Evolutionary conservation across 2,113 vertebrate genomes (phyloP), one percentile per base, ranked within the genome.

Genomic region (Smithornis capensis): DNA sequence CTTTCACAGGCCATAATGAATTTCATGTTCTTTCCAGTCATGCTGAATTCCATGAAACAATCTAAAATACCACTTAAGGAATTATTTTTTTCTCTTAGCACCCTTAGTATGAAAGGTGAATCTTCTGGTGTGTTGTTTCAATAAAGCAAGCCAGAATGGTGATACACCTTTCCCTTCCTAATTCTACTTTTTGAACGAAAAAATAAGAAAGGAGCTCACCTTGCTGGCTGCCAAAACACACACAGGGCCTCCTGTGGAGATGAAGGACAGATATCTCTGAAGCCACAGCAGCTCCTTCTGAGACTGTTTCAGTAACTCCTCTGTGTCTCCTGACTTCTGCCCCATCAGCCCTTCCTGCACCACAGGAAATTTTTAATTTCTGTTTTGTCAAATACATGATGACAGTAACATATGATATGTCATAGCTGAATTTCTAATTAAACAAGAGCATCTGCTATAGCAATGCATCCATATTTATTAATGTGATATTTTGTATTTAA

Each of bases 241-340:
- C n/a, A 64, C 52, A 19, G 96, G 91, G 68, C 89, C 96, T 88
- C 96, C 98, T 56, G 87, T 68, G 38, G 94, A 89, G 77, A 96
- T 86, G 75, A 96, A 91, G 68, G 97, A 97, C 85, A 97, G 95
- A 47, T 97, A 97, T 53, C 97, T 97, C 96, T 98, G 98, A 56
- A 97, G 98, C 96, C 97, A 97, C 62, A 96, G 77, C 53, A 96
- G 94, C 45, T 98, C 98, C 63, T 80, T 94, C 95, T 97, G 98
- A 52, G 97, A 94, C 35, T 95, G 97, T 70, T 96, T 98, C 73
- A 98, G 96, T 77, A 98, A 83, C 92, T 97, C 93, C 82, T 98
- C 97, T 14, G 86, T 79, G 73, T 96, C 64, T 8, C 95, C 97
- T 38, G 97, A 96, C 96, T 95, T 97, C 92, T 97, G 97, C 94